Evolutionary conservation across 1,140 invertebrate genomes (phyloP), one percentile per base, ranked within the genome.

Genomic region (Cydia splendana): DNA sequence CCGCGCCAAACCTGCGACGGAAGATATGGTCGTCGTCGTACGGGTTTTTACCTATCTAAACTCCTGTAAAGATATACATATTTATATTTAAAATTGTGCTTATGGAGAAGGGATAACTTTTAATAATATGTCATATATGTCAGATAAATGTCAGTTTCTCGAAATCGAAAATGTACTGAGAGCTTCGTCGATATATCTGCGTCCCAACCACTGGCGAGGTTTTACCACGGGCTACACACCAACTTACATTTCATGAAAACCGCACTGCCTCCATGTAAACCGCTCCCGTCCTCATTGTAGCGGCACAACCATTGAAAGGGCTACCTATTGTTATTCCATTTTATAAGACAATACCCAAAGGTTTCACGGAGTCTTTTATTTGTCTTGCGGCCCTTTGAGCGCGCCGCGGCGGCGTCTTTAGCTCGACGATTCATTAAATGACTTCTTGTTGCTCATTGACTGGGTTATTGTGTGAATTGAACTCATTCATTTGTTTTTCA

Each of bases 291-390:
- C 81, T 91, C 87, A 93, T 93, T 93, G 91, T 93, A 90, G 87
- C 90, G 91, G 91, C 89, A 82, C 83, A 81, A 74, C 88, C 91
- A 91, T 91, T 93, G 91, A 93, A 92, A 90, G 80, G 83, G 88
- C 91, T 93, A 93, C 91, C 91, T 93, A 93, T 93, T 93, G 91
- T 92, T 92, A 80, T 91, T 91, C 91, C 91, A 90, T 80, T 92
- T 91, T 88, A 90, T 93, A 93, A 93, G 89, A 93, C 91, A 93
- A 92, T 92, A 90, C 89, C 86, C 88, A 86, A 88, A 91, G 83
- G 83, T 88, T 90, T 87, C 89, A 90, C 87, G 87, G 87, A 79
- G 88, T 78, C 87, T 88, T 92, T 91, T 91, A 91, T 93, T 91
- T 91, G 85, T 80, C 78, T 84, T 79, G 18, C 65, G 48, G 45